Base-by-base conservation (phyloP, 2,888 invertebrate species). In the Napeogenes inachia region DNA sequence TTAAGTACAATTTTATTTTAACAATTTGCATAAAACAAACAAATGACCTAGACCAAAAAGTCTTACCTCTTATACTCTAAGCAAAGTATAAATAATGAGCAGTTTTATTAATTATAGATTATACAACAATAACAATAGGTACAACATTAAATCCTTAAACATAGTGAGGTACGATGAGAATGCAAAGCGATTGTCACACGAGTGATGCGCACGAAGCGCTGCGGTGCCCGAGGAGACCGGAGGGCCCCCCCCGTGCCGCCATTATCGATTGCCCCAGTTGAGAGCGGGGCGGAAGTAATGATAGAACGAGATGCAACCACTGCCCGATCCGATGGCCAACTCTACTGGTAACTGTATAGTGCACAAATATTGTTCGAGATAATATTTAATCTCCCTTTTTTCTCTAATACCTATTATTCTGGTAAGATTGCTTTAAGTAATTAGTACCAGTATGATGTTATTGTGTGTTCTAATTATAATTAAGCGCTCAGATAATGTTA, bases 261-360 rank as follows among this genome's bases (percentile, higher is more conserved):
- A 80, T 78, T 92, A 92, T 92, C 92, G 92, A 92, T 92, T 92
- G 92, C 91, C 92, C 92, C 91, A 92, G 92, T 92, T 92, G 92
- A 90, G 88, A 91, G 88, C 85, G 85, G 86, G 85, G 87, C 87
- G 89, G 86, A 88, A 89, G 85, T 83, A 87, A 87, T 84, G 89
- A 89, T 87, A 89, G 89, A 90, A 84, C 82, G 82, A 84, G 89
- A 89, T 89, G 89, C 89, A 87, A 88, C 87, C 82, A 88, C 84
- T 85, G 85, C 81, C 87, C 86, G 85, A 84, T 79, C 79, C 80
- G 77, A 79, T 84, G 84, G 80, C 84, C 84, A 82, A 84, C 84
- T 82, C 81, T 71, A 79, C 79, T 80, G 80, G 78, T 77, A 82
- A 83, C 82, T 83, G 77, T 82, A 72, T 74, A 83, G 78, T 89